These are phyloP conservation scores for Scaptomyza pallida DNA, from an alignment of 1,140 invertebrate genomes.

Conservation along the genomic window DNA sequence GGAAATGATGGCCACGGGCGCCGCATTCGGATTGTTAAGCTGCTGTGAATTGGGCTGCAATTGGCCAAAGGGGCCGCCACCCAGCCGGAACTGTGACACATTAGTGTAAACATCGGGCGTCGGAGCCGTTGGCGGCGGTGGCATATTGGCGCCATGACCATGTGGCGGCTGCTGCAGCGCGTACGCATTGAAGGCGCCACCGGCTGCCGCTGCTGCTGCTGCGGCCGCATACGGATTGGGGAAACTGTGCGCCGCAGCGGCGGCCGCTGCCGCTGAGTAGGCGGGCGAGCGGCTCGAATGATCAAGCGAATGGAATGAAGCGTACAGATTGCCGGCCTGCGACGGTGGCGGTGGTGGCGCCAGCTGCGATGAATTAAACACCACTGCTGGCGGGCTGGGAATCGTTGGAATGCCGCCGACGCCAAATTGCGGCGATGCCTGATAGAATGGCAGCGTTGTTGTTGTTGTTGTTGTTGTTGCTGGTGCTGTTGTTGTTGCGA, in stretches of 20 bases:
- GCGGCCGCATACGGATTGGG: constrained; percentile 75
- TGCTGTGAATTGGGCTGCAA: constrained; percentile 87
- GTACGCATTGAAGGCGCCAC: constrained; percentile 87
- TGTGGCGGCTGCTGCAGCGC: constrained; percentile 79
- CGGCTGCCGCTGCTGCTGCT: constrained; percentile 82
- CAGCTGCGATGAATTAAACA: constrained; percentile 91
- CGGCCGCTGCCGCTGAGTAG: constrained; percentile 60
- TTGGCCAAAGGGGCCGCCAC: constrained; percentile 87
- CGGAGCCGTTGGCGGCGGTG: constrained; percentile 85
- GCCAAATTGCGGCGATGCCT: constrained; percentile 86
- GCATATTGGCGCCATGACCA: constrained; percentile 85
- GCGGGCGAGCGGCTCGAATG: constrained; percentile 80
- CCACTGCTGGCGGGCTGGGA: constrained; percentile 91
- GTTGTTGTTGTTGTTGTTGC: constrained; percentile 73
- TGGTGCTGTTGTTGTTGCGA: constrained; percentile 60
- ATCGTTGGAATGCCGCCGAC: constrained; percentile 90
- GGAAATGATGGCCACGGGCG: constrained; percentile 89
- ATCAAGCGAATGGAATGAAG: constrained; percentile 87
- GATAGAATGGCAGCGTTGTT: constrained; percentile 79
- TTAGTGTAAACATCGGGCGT: constrained; percentile 92
- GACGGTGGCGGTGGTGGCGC: constrained; percentile 86
- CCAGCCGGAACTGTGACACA: constrained; percentile 90
- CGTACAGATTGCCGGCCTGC: constrained; percentile 91
- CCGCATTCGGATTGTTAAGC: constrained; percentile 90
- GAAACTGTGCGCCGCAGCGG: constrained; percentile 86